phyloP scores from a whole-genome alignment of 1,140 invertebrate species.

The Drosophila orena region DNA sequence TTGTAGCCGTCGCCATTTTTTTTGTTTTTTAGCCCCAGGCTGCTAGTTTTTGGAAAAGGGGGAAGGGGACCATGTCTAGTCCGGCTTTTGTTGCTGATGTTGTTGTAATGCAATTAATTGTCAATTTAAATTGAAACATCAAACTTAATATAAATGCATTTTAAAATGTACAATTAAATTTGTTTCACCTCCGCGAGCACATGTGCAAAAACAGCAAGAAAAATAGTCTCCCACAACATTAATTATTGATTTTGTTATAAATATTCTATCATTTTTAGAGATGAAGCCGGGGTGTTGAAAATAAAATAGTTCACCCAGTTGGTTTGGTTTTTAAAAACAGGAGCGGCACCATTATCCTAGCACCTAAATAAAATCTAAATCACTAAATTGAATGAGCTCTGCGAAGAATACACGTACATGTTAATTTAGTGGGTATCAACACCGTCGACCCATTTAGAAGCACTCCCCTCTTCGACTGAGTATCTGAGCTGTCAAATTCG shows the following conservation, averaged over 20 bases:
- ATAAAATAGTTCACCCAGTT: background rate
- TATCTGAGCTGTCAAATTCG: slow-evolving; percentile 24
- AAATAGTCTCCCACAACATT: slow-evolving; percentile 51
- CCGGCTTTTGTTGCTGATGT: slow-evolving; percentile 41
- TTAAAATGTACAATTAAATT: slow-evolving; percentile 78
- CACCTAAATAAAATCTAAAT: no score
- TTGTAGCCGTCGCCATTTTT: slow-evolving; percentile 9
- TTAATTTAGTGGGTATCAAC: background rate
- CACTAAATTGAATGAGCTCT: no score
- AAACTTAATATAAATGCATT: slow-evolving; percentile 78
- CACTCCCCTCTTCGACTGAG: slow-evolving; percentile 2
- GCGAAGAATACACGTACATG: no score
- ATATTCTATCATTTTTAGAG: slow-evolving; percentile 27
- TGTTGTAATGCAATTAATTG: slow-evolving; percentile 79
- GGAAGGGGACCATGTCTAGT: slow-evolving; percentile 28
- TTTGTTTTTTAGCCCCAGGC: slow-evolving; percentile 9
- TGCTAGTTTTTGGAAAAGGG: slow-evolving; percentile 17
- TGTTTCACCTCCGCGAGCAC: slow-evolving; percentile 57
- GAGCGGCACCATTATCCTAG: no score
- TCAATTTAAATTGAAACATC: slow-evolving; percentile 80
- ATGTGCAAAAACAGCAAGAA: slow-evolving; percentile 25
- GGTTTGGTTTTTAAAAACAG: background rate
- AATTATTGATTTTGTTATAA: slow-evolving; percentile 74
- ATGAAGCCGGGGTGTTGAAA: background rate
- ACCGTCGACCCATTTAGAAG: background rate